These are phyloP conservation scores for Salarias fasciatus DNA, from an alignment of 2,797 vertebrate species.

Conservation along the genomic window DNA sequence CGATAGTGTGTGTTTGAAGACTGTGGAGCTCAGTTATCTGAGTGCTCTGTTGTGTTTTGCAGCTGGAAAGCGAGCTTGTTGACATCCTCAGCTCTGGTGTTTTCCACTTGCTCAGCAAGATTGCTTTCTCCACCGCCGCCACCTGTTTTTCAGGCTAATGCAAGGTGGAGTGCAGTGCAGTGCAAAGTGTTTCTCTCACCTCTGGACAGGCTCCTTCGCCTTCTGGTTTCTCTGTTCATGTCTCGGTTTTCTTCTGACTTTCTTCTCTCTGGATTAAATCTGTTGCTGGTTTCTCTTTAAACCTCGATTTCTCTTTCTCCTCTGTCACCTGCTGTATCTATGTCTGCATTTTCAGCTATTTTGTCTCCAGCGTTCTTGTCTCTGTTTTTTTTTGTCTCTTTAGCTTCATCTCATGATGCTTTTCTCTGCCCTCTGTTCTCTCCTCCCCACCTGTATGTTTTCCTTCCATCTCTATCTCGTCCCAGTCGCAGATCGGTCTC, in stretches of 20 bases:
- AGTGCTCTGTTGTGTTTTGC: conserved; percentile 2
- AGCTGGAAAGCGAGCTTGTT: conserved; percentile 14
- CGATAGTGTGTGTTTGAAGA: background rate
- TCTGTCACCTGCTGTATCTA: too few species aligned
- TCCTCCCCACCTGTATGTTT: conserved; percentile 4
- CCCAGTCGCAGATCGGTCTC: background rate
- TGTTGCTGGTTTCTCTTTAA: conserved; percentile 5
- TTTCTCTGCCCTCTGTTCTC: conserved; percentile 5
- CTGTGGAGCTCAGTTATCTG: conserved; percentile 4
- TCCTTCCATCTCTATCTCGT: background rate
- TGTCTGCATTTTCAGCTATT: too few species aligned
- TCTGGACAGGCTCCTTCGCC: conserved; percentile 1
- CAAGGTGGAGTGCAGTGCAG: conserved; percentile 6
- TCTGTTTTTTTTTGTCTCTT: background rate
- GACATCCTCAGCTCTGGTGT: conserved; percentile 11
- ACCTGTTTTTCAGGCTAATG: conserved; percentile 23
- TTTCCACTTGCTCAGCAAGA: conserved; percentile 47
- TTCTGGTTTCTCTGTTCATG: conserved; percentile 14
- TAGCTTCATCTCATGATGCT: background rate
- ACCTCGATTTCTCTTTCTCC: background rate
- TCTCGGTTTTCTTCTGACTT: conserved; percentile 23
- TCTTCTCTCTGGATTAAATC: conserved; percentile 8
- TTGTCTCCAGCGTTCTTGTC: background rate
- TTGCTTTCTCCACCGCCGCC: conserved; percentile 26
- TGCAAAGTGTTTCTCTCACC: background rate